phyloP scores from a whole-genome alignment of 2,113 vertebrate species.

The Pollimyrus isidori region DNA sequence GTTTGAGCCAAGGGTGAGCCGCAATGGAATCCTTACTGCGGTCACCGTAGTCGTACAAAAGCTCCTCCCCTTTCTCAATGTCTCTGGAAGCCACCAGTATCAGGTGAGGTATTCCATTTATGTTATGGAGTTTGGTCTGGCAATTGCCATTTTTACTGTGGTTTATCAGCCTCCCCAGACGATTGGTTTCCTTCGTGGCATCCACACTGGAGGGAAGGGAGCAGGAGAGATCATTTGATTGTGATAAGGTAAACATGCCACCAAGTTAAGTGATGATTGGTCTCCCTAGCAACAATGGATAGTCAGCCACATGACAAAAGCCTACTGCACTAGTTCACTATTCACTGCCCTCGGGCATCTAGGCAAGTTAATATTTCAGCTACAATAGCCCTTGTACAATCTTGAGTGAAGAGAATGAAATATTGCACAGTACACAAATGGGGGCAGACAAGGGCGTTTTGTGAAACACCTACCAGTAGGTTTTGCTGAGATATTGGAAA shows the following conservation, averaged over 20 bases:
- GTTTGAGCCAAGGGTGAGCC: slow-evolving; percentile 89
- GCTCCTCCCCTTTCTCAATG: slow-evolving; percentile 79
- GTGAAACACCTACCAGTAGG: slow-evolving; percentile 74
- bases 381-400: background rate
- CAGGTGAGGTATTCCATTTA: slow-evolving; percentile 79
- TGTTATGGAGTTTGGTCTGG: slow-evolving; percentile 84
- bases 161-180: slow-evolving; percentile 83
- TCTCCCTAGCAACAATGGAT: background rate
- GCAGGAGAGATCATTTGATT: background rate
- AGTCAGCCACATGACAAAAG: background rate
- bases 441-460: too few species aligned
- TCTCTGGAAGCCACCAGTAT: slow-evolving; percentile 84
- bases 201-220: slow-evolving; percentile 68
- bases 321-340: background rate
- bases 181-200: slow-evolving; percentile 77
- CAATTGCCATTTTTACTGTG: slow-evolving; percentile 94
- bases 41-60: slow-evolving; percentile 92
- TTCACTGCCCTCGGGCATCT: background rate
- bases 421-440: background rate
- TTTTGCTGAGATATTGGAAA: slow-evolving; percentile 84
- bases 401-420: background rate
- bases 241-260: background rate
- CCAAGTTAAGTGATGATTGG: background rate
- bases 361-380: background rate
- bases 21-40: slow-evolving; percentile 79